Evolutionary conservation across 92 coral and sea anemone genomes (phyloP), one percentile per base, ranked within the genome.

Genomic region (Epizoanthus fatuus): DNA sequence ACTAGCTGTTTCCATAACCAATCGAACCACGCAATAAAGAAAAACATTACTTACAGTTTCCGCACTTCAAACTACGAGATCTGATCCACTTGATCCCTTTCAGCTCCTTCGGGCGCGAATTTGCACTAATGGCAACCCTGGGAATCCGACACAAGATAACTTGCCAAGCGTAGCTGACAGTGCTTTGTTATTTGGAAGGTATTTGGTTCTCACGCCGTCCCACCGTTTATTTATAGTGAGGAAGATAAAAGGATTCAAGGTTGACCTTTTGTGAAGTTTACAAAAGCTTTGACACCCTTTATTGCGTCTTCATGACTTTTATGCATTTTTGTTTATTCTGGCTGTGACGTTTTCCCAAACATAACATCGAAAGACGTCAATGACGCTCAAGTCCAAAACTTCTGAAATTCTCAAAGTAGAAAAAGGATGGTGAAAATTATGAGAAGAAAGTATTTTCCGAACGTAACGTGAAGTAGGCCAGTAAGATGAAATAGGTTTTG

Each of bases 151-250:
- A 44, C 55, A 19, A 47, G 20, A n/a, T 70, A 47, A 42, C 38
- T 70, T 16, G 12, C 56, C 56, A 44, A 70, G 57, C 75, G 75
- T 70, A 14, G 75, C 75, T 17, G 75, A 70, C 49, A 70, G 53
- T 70, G 56, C 35, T 54, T 54, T 70, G 45, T 52, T 70, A 70
- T 70, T 47, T 44, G 74, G 47, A 8, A 37, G 75, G 75, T 42
- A 70, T 70, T 42, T 42, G n/a, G 55, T 70, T 70, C 75, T 70
- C 75, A 45, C 75, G 75, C 75, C 56, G 19, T 45, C 75, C 75
- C 20, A 44, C 75, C 75, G 75, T 70, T 70, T 70, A 69, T 69
- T 69, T 69, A 39, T 40, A 49, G 25, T 17, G 54, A 17, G 52
- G 3, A 42, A 45, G 57, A 70, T 70, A 42, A 70, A 70, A 42